Percentiles rank a stretch among this genome's conserved stretches.
Conservation (phyloP, 2,888 invertebrate species). For the Apeira syringaria region DNA sequence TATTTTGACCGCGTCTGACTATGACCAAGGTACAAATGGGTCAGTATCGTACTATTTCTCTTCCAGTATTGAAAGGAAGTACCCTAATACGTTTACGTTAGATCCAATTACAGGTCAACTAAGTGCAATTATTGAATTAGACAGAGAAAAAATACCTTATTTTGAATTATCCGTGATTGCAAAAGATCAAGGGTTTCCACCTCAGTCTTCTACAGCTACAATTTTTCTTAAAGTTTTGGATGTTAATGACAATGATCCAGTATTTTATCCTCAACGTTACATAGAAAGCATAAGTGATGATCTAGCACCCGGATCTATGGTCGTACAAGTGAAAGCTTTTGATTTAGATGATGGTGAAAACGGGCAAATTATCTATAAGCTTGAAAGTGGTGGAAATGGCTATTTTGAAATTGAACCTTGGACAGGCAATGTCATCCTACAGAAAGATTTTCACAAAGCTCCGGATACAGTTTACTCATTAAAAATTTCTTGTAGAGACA, state of each 20-base stretch:
- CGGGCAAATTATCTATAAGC: constrained; percentile 89
- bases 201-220: constrained; percentile 95
- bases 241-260: constrained; percentile 96
- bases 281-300: constrained; percentile 90
- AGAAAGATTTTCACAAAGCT: constrained; percentile 85
- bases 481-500: constrained; percentile 91
- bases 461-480: constrained; percentile 88
- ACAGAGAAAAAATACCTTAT: constrained; percentile 90
- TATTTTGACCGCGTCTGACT: constrained; percentile 93
- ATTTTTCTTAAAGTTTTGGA: constrained; percentile 92
- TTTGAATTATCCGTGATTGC: constrained; percentile 95
- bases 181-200: constrained; percentile 95
- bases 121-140: constrained; percentile 89
- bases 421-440: constrained; percentile 89
- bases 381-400: constrained; percentile 91
- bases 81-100: constrained; percentile 92
- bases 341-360: constrained; percentile 96
- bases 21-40: constrained; percentile 97
- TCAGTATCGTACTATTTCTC: constrained; percentile 93
- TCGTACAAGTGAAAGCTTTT: constrained; percentile 90
- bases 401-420: constrained; percentile 91
- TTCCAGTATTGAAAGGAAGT: constrained; percentile 89
- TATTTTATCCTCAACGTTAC: constrained; percentile 95
- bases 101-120: constrained; percentile 94
- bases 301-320: constrained; percentile 83